These are phyloP conservation scores for Beris chalybata DNA, from an alignment of 2,888 invertebrate genomes.

Conservation along the genomic window DNA sequence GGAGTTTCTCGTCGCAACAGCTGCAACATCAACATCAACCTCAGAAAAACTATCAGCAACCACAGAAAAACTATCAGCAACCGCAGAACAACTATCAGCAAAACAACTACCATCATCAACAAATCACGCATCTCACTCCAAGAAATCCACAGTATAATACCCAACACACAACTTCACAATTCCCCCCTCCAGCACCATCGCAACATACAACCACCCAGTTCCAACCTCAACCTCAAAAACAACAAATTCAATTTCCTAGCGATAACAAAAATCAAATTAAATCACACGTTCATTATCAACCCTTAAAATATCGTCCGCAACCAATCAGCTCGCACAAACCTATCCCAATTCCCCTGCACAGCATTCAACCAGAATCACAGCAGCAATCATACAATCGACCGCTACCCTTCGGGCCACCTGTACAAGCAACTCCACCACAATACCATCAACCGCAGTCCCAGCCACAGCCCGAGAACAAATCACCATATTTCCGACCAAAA, in stretches of 20 bases:
- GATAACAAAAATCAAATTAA: constrained; percentile 35
- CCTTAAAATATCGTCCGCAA: constrained; percentile 51
- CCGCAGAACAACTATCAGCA: constrained; percentile 1
- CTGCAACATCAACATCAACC: background rate
- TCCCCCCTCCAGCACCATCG: constrained; percentile 30
- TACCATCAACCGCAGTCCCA: constrained; percentile 21
- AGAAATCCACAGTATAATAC: constrained; percentile 21
- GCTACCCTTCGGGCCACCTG: constrained; percentile 43
- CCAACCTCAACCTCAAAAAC: background rate
- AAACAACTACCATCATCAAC: constrained; percentile 18
- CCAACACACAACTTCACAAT: constrained; percentile 16
- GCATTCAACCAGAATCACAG: constrained; percentile 50
- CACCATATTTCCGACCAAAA: constrained; percentile 31
- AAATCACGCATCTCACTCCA: constrained; percentile 15
- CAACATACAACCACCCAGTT: constrained; percentile 25
- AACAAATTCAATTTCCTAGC: constrained; percentile 15
- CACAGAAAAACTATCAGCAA: background rate
- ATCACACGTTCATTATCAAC: constrained; percentile 36
- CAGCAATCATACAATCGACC: constrained; percentile 56
- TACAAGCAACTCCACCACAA: constrained; percentile 49
- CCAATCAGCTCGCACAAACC: constrained; percentile 58
- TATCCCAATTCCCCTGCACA: constrained; percentile 52
- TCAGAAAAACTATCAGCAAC: no score
- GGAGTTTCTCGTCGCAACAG: constrained; percentile 5
- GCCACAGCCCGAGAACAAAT: constrained; percentile 29